Evolutionary conservation across 2,888 invertebrate genomes (phyloP), one percentile per base, ranked within the genome.

Genomic region (Agriotes lineatus): DNA sequence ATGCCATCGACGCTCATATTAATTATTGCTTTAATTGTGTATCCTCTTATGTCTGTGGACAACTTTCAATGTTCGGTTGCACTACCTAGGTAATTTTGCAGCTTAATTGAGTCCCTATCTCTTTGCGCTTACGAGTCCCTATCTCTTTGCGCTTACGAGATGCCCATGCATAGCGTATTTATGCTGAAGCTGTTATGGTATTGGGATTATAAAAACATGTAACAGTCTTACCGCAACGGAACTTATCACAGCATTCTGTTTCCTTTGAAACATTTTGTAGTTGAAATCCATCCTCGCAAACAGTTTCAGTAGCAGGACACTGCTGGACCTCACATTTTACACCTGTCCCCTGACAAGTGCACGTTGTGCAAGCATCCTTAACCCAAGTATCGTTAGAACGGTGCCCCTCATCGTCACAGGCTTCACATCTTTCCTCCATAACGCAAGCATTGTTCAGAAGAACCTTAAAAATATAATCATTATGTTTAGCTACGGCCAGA

Each of bases 351-450:
- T 86, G 86, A 81, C 95, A 95, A 19, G 86, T 84, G 79, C 95
- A 95, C 16, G 84, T 87, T 0, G 91, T 93, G 80, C 95, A 95
- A 39, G 90, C 89, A 77, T 93, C 91, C 18, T 85, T 86, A 76
- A 88, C 85, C 93, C 93, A 93, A 35, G 85, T 83, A 69, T 93
- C 90, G 63, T 92, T 94, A 68, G 88, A 82, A 67, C 86, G 88
- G 78, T 93, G 93, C 22, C 90, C 90, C 45, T 89, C 88, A 2
- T 90, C 88, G 76, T 95, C 95, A 77, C 95, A 95, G 0, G 91
- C 89, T 76, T 88, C 87, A 82, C 93, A 93, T 74, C 89, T 86
- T 39, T 84, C 84, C 30, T 89, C 88, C 7, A 88, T 85, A 0
- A 96, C 89, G 78, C 96, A 96, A 3, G 89, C 90, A 68, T 88